phyloP scores from a whole-genome alignment of 2,797 vertebrate species.

The Nasua narica region DNA sequence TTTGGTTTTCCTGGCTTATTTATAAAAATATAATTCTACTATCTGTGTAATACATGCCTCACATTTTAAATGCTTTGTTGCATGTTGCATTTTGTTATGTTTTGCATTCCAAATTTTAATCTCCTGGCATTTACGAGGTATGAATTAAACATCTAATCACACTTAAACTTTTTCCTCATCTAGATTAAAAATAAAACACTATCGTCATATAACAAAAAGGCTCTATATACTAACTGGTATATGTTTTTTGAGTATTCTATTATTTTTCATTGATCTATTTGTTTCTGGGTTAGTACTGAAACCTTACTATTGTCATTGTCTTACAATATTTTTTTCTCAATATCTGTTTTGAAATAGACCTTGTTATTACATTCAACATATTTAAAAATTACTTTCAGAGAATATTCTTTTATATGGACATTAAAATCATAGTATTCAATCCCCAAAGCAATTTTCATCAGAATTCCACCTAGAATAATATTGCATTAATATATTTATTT shows the following conservation, averaged over 20 bases:
- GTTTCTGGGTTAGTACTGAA: not conserved
- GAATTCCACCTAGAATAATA: not conserved
- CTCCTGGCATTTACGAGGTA: not conserved
- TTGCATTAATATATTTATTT: not conserved
- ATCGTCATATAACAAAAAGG: not conserved
- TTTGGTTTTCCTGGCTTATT: not conserved
- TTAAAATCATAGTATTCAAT: not conserved
- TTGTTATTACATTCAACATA: not conserved
- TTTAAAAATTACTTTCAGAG: not conserved
- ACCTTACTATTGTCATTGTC: not conserved
- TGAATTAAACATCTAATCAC: not conserved
- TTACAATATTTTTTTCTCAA: not conserved
- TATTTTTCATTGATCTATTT: not conserved
- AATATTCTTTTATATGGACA: not conserved
- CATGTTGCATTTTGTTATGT: not conserved
- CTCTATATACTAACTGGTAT: not conserved
- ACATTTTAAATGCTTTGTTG: not conserved
- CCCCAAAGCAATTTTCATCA: not conserved
- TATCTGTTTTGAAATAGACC: not conserved
- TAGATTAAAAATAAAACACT: not conserved
- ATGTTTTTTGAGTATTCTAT: not conserved
- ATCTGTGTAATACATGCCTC: not conserved
- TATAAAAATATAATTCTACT: not conserved
- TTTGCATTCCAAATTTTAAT: not conserved
- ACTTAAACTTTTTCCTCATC: not conserved